Conservation (phyloP, 2,797 vertebrate genomes). For the Rhynchonycteris naso region DNA sequence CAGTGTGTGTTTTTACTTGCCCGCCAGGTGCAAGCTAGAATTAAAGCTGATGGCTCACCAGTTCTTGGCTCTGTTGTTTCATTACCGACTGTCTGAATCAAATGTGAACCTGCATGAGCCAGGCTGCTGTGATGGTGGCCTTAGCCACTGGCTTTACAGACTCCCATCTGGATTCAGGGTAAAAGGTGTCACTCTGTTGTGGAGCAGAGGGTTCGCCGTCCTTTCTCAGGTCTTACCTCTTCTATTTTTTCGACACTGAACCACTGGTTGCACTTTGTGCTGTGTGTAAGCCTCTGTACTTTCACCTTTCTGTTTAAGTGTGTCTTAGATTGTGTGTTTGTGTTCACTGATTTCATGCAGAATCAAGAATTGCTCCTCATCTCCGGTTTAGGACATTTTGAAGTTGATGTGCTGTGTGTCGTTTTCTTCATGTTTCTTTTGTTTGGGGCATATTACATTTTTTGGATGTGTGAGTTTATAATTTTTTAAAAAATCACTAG, state of each 20-base stretch:
- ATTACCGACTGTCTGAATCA: no score
- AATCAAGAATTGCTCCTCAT: not conserved
- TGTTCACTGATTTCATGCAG: not conserved
- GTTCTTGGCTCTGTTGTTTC: no score
- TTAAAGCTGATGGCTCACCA: no score
- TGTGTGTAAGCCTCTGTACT: not conserved
- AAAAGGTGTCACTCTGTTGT: not conserved
- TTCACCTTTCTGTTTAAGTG: not conserved
- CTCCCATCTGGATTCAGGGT: not conserved
- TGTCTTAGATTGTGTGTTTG: no score
- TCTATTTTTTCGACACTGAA: fast-evolving
- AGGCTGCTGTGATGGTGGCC: no score
- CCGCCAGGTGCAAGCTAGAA: no score
- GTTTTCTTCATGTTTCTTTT: not conserved
- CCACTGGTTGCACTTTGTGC: not conserved
- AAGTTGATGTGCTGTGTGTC: not conserved
- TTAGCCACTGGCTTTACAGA: no score
- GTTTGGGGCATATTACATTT: not conserved
- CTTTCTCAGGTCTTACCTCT: no score
- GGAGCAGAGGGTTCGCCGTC: fast-evolving
- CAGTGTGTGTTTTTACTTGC: no score
- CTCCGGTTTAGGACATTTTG: not conserved
- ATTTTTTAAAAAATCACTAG: not conserved
- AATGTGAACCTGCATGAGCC: no score
- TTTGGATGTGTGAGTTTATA: not conserved